Conservation (phyloP, 2,888 invertebrate genomes). For the Hirtodrosophila duncani region DNA sequence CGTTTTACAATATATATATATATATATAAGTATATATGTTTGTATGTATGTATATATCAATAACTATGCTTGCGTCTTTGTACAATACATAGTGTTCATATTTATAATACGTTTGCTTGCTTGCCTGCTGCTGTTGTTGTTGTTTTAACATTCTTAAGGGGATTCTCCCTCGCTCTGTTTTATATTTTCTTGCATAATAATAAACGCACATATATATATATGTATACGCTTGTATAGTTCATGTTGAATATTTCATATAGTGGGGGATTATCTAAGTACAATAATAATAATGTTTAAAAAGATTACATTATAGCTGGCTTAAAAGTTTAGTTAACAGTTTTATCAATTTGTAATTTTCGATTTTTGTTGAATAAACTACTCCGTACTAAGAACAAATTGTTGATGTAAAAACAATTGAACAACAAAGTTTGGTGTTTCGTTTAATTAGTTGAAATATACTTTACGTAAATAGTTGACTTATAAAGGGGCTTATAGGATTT, state of each 20-base stretch:
- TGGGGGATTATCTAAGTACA: too few relatives aligned
- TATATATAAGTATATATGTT: conserved; percentile 45
- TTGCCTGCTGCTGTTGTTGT: too few relatives aligned
- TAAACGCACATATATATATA: background rate
- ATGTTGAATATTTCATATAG: conserved; percentile 31
- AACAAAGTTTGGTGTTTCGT: conserved; percentile 2
- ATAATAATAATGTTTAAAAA: conserved; percentile 41
- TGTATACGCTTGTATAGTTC: conserved; percentile 22
- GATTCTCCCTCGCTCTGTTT: too few relatives aligned
- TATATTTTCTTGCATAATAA: too few relatives aligned
- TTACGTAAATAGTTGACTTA: conserved; percentile 10
- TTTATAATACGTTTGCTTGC: conserved; percentile 31
- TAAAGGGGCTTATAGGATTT: background rate
- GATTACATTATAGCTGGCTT: conserved; percentile 35
- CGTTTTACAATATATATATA: conserved; percentile 53
- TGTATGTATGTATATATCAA: conserved; percentile 34
- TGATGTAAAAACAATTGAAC: conserved; percentile 25
- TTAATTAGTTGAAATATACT: conserved; percentile 6
- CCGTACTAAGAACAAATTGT: conserved; percentile 25
- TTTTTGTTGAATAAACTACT: too few relatives aligned
- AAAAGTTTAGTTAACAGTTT: conserved; percentile 34
- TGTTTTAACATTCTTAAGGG: conserved; percentile 24
- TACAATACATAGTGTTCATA: background rate
- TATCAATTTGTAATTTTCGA: conserved; percentile 16
- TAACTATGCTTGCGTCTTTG: conserved; percentile 32